Evolutionary conservation across 2,113 vertebrate species (phyloP), one percentile per base, ranked within the genome.

Genomic region (Bostrychus sinensis): DNA sequence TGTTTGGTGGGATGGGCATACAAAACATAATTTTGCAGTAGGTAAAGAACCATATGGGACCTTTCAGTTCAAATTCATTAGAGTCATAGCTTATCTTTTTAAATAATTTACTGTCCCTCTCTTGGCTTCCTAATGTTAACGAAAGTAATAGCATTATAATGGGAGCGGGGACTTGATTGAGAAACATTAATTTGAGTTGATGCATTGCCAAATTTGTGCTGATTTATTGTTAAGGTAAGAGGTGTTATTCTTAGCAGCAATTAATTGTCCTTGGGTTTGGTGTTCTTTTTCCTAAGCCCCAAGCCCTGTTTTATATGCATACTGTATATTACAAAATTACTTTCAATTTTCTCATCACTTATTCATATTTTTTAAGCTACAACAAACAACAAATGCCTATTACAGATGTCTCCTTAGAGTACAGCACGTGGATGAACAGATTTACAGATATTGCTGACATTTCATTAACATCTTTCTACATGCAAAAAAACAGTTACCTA

Each of bases 181-280:
- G 53, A 75, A 68, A 62, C 13, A 10, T 61, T 76, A 10, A 74
- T 71, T 64, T 71, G 30, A 41, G 25, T 23, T 71, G 59, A 82
- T 46, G 23, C 50, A n/a, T 37, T 61, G 72, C 37, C 59, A 62
- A 37, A 59, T 43, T 59, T 51, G n/a, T 53, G 22, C 38, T 56
- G 48, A 56, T 63, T 7, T 10, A 41, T 71, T 41, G 17, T 48
- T 17, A 39, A 59, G 67, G 5, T 56, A 55, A 14, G 14, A 63
- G 41, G 48, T 42, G 1, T 55, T 43, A 51, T 53, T 45, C 41
- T 46, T 63, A 17, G 46, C 25, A 11, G 41, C 17, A 1, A 56
- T 32, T 51, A 61, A 70, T 41, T 69, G 14, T 56, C 8, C 7
- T 34, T 57, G 8, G 51, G 38, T 42, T 30, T 16, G 10, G 66